Evolutionary conservation across 2,797 vertebrate species (phyloP), one percentile per base, ranked within the genome.

Genomic region (Phaenicophaeus curvirostris): DNA sequence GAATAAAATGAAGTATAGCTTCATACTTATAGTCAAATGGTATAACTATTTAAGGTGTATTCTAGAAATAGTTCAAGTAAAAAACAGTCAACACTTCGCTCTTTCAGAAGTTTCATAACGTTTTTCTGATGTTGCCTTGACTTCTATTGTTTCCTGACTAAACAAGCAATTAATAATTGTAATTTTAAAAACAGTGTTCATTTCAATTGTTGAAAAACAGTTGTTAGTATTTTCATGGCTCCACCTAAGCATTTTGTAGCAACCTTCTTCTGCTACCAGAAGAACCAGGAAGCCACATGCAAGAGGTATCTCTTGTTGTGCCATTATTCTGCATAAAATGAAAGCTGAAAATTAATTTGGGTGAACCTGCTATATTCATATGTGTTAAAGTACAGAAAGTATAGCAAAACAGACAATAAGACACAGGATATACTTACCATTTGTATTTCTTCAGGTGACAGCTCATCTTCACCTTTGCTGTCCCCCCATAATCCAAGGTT

Each of bases 391-490:
- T 44, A 44, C 42, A 44, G 42, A 44, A 87, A 89, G 44, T n/a
- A 46, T 1, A 21, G 44, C 54, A 53, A 75, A 85, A 83, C 2
- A 5, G 48, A 44, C 6, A 62, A 8, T 13, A 1, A 44, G 46
- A n/a, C 14, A 69, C 16, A 79, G 75, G 68, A 31, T 0, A 35
- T 25, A 87, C 97, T 35, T 97, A 99, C 99, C 99, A 99, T 99
- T 96, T 99, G 99, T 96, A 99, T 99, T 97, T 99, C 99, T 97
- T 99, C 99, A 41, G 99, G 98, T 63, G 99, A 99, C 15, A 99
- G 97, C 68, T 99, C 99, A 15, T 99, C 99, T 91, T 99, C 99
- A 73, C 98, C 98, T 94, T 88, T 97, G 85, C 97, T 83, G 3
- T 99, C 99, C 59, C 98, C 98, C 99, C 99, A 99, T 44, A 97